These are phyloP conservation scores for Actenoides lindsayi DNA, from an alignment of 2,113 vertebrate genomes.

Conservation along the genomic window DNA sequence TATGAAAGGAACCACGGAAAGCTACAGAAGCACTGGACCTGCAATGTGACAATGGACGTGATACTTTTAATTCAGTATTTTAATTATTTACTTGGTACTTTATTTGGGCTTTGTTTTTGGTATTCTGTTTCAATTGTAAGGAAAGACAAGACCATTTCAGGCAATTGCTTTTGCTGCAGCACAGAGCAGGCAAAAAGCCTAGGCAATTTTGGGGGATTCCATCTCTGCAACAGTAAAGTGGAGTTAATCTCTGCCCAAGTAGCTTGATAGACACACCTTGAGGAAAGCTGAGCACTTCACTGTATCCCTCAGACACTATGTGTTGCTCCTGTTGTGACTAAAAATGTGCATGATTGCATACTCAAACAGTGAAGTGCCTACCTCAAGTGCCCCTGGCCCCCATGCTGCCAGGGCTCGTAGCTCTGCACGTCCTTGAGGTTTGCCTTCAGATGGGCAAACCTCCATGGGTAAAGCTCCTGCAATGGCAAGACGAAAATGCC, in stretches of 20 bases:
- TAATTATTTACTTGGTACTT: neutral
- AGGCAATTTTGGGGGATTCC: neutral
- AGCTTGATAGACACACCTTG: neutral
- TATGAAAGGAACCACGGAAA: neutral
- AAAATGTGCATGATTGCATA: neutral
- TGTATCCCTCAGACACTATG: neutral
- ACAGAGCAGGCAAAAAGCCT: neutral
- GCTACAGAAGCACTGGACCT: neutral
- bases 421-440: rapidly evolving
- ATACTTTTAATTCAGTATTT: neutral
- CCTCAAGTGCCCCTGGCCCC: rapidly evolving
- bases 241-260: neutral
- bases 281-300: neutral
- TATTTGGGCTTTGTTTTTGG: neutral
- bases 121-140: neutral
- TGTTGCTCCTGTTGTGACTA: neutral
- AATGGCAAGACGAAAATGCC: neutral
- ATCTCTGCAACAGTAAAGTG: neutral
- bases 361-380: neutral
- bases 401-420: rapidly evolving
- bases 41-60: neutral
- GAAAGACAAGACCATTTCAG: neutral
- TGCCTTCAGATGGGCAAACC: neutral
- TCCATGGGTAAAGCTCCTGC: neutral
- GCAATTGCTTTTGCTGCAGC: neutral